Percentiles rank a stretch among this genome's conserved stretches.
phyloP scores from a whole-genome alignment of 2,888 invertebrate species.

The Aricia artaxerxes region DNA sequence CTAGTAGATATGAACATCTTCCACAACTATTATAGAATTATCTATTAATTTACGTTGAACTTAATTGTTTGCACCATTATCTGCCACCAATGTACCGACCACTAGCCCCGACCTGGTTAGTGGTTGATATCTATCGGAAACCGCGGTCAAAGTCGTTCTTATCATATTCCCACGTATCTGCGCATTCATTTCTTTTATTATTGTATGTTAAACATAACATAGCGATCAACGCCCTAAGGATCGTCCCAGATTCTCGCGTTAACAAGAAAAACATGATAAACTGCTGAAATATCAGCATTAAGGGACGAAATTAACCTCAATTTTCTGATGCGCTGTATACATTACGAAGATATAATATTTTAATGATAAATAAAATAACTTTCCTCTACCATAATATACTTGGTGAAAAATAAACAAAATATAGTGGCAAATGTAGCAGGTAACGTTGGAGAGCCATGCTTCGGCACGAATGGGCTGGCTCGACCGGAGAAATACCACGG shows the following conservation, averaged over 20 bases:
- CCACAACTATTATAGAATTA: no score
- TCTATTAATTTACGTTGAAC: no score
- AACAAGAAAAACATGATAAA: background rate
- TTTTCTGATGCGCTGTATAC: background rate
- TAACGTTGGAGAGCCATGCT: no score
- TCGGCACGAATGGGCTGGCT: no score
- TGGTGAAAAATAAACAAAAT: background rate
- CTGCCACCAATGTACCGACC: background rate
- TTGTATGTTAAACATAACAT: constrained; percentile 1
- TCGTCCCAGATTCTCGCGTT: background rate
- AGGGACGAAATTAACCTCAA: background rate
- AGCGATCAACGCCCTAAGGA: background rate
- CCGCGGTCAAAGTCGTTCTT: background rate
- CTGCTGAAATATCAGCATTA: background rate
- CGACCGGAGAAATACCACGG: no score
- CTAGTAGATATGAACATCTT: no score
- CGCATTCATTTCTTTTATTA: background rate
- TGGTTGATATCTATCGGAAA: background rate
- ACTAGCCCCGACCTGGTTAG: constrained; percentile 3
- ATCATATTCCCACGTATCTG: constrained; percentile 8
- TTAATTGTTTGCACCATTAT: background rate
- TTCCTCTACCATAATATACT: background rate
- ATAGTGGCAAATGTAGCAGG: no score
- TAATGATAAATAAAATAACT: background rate
- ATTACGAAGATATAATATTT: background rate